These are phyloP conservation scores for Patella ulyssiponensis DNA, from an alignment of 2,888 invertebrate species.

Conservation along the genomic window DNA sequence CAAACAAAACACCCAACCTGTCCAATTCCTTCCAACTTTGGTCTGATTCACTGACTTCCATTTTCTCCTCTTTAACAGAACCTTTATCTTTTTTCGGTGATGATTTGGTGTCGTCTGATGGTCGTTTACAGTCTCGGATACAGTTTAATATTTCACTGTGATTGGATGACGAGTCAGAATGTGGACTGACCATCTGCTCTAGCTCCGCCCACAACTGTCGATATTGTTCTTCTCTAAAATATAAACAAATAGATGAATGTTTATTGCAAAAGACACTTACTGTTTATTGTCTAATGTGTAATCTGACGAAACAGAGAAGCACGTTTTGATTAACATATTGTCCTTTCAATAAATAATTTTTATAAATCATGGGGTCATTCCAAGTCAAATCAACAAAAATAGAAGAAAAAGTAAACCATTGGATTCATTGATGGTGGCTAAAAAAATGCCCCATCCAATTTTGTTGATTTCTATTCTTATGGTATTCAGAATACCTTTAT, in stretches of 20 bases:
- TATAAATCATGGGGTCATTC: too few species aligned
- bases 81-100: conserved; percentile 43
- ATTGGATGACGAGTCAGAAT: conserved; percentile 81
- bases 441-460: too few species aligned
- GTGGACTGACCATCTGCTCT: conserved; percentile 85
- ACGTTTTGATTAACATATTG: too few species aligned
- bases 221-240: conserved; percentile 86
- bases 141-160: conserved; percentile 75
- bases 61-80: conserved; percentile 47
- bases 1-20: conserved; percentile 47
- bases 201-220: conserved; percentile 91
- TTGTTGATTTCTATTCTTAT: too few species aligned
- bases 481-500: too few species aligned
- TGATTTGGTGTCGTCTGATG: conserved; percentile 73
- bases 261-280: not conserved
- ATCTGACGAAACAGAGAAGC: too few species aligned
- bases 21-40: conserved; percentile 67
- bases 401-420: too few species aligned
- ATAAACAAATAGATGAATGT: not conserved
- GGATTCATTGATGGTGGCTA: too few species aligned
- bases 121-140: conserved; percentile 83
- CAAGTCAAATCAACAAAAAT: too few species aligned
- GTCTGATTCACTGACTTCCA: conserved; percentile 49
- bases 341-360: too few species aligned
- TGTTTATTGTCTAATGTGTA: too few species aligned